phyloP scores from a whole-genome alignment of 2,888 invertebrate genomes.

The Oxystoma pomonae region DNA sequence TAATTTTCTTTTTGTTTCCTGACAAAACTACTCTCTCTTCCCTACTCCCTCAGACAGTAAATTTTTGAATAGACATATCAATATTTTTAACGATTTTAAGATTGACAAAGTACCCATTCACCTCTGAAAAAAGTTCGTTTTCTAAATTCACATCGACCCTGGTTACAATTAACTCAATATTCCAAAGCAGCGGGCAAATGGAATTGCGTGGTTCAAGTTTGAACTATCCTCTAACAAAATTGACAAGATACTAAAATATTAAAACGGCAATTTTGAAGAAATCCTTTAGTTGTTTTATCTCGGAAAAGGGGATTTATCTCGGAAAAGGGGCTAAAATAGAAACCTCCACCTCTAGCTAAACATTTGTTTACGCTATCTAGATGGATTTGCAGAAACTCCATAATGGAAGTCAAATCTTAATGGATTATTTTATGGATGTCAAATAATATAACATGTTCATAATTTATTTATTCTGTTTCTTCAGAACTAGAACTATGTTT shows the following conservation, averaged over 20 bases:
- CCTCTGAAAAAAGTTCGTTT: constrained; percentile 46
- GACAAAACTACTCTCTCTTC: constrained; percentile 84
- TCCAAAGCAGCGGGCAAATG: constrained; percentile 39
- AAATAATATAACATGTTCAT: too few species aligned
- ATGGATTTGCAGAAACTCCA: constrained; percentile 66
- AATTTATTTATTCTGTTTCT: constrained; percentile 3
- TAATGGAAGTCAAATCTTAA: constrained; percentile 82
- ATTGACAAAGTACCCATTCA: constrained; percentile 55
- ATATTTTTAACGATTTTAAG: constrained; percentile 55
- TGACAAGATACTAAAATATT: constrained; percentile 68
- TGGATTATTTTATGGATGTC: constrained; percentile 83
- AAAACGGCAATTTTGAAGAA: constrained; percentile 60
- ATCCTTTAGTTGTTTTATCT: constrained; percentile 6
- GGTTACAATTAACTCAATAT: constrained; percentile 30
- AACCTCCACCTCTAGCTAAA: constrained; percentile 50
- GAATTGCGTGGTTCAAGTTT: constrained; percentile 38
- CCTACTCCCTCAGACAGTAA: constrained; percentile 81
- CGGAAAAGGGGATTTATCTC: constrained; percentile 38
- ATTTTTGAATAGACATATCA: constrained; percentile 61
- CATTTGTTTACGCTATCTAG: constrained; percentile 39
- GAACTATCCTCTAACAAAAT: constrained; percentile 57
- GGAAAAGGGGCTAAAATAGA: constrained; percentile 47
- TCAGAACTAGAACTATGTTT: constrained; percentile 22
- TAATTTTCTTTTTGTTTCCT: constrained; percentile 72
- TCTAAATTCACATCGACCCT: constrained; percentile 20